phyloP scores from a whole-genome alignment of 2,797 vertebrate genomes.

The Catamblyrhynchus diadema region DNA sequence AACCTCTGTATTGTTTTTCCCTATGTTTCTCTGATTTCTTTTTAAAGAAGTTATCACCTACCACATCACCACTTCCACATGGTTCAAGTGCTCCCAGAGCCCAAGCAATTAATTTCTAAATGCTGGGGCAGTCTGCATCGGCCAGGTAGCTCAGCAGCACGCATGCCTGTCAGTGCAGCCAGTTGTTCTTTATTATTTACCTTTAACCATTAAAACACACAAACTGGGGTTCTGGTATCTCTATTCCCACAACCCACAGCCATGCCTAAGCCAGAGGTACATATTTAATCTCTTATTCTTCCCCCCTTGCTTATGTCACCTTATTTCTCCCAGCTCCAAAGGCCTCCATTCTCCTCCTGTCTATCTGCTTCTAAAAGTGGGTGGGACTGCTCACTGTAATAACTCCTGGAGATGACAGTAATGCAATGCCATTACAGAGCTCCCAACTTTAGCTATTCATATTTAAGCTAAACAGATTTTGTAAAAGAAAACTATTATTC shows the following conservation, averaged over 20 bases:
- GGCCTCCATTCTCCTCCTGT: conserved; percentile 36
- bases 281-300: background rate
- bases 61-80: background rate
- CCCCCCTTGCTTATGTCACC: background rate
- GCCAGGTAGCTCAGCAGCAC: background rate
- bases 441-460: conserved; percentile 48
- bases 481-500: conserved; percentile 44
- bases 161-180: background rate
- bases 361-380: conserved; percentile 39
- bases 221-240: background rate
- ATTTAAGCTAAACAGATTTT: conserved; percentile 34
- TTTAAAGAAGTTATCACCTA: background rate
- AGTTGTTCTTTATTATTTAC: background rate
- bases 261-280: background rate
- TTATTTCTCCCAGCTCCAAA: background rate
- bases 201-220: background rate
- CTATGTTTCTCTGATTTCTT: background rate
- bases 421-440: conserved; percentile 54
- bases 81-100: background rate
- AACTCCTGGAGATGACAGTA: conserved; percentile 56
- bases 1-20: background rate
- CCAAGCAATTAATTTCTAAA: background rate
- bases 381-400: conserved; percentile 40
- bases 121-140: background rate
- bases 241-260: background rate